phyloP scores from a whole-genome alignment of 2,888 invertebrate species.

The Drosophila kanekoi region DNA sequence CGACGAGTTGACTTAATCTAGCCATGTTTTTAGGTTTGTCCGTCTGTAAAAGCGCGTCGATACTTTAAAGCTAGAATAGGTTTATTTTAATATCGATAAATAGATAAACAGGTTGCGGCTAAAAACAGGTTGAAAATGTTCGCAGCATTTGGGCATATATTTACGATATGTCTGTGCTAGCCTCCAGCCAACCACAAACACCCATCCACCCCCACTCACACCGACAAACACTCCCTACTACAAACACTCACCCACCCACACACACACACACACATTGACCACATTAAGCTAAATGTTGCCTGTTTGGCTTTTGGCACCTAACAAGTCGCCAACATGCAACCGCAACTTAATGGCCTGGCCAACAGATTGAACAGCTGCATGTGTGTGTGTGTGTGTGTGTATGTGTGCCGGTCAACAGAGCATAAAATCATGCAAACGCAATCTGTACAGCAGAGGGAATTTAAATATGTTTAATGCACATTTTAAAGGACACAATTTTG shows the following conservation, averaged over 20 bases:
- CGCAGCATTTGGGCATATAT: constrained; percentile 46
- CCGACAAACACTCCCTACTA: too few relatives aligned
- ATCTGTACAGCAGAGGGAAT: constrained; percentile 20
- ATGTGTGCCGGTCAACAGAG: background rate
- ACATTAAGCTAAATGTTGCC: constrained; percentile 17
- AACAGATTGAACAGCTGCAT: constrained; percentile 17
- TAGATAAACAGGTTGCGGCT: too few relatives aligned
- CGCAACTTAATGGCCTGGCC: constrained; percentile 36
- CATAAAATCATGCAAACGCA: constrained; percentile 14
- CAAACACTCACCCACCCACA: too few relatives aligned
- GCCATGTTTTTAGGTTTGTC: too few relatives aligned
- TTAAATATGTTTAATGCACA: constrained; percentile 41
- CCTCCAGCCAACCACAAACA: constrained; percentile 7
- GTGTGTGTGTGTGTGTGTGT: background rate
- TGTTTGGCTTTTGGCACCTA: constrained; percentile 37
- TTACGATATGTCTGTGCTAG: constrained; percentile 14
- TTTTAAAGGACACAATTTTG: constrained; percentile 27
- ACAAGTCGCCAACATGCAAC: constrained; percentile 46
- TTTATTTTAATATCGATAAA: too few relatives aligned
- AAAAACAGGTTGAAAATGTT: constrained; percentile 17
- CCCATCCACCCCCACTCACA: background rate
- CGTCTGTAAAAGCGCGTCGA: too few relatives aligned
- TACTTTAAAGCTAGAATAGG: too few relatives aligned
- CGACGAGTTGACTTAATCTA: too few relatives aligned
- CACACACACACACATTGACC: too few relatives aligned